A percentile compares a stretch with the other conserved stretches of the same genome.
These are phyloP conservation scores for Aricia agestis DNA, from an alignment of 1,140 invertebrate species.

Conservation along the genomic window DNA sequence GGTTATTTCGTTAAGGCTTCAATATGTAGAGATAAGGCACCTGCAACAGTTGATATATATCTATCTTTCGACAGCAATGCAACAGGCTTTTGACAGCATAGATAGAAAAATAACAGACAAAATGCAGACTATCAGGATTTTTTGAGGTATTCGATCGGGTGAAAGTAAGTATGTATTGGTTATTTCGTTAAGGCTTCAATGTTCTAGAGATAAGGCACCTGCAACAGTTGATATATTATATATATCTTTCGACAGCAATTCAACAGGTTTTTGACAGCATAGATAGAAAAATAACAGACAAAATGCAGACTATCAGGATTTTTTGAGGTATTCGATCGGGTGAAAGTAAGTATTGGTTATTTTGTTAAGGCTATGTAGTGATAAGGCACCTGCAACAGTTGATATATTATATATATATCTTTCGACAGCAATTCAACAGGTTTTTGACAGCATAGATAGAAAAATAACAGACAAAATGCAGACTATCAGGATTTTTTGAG, in stretches of 20 bases:
- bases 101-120: too few relatives aligned
- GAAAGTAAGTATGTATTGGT: not conserved
- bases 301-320: too few relatives aligned
- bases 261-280: too few relatives aligned
- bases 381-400: slow-evolving; percentile 14
- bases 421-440: too few relatives aligned
- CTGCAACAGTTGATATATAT: not conserved
- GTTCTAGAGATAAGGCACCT: slow-evolving; percentile 14
- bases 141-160: not conserved
- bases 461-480: too few relatives aligned
- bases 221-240: not conserved
- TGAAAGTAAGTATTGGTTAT: not conserved
- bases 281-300: too few relatives aligned
- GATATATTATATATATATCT: too few relatives aligned
- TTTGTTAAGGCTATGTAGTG: slow-evolving; percentile 16
- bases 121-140: not conserved
- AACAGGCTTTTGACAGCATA: too few relatives aligned
- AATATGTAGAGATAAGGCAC: slow-evolving; percentile 14
- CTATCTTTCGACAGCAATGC: too few relatives aligned
- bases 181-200: slow-evolving; percentile 18
- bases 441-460: too few relatives aligned
- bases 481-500: not conserved
- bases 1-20: slow-evolving; percentile 16
- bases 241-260: too few relatives aligned
- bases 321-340: not conserved